Evolutionary conservation across 2,113 vertebrate genomes (phyloP).

Genomic region (Datnioides undecimradiatus): DNA sequence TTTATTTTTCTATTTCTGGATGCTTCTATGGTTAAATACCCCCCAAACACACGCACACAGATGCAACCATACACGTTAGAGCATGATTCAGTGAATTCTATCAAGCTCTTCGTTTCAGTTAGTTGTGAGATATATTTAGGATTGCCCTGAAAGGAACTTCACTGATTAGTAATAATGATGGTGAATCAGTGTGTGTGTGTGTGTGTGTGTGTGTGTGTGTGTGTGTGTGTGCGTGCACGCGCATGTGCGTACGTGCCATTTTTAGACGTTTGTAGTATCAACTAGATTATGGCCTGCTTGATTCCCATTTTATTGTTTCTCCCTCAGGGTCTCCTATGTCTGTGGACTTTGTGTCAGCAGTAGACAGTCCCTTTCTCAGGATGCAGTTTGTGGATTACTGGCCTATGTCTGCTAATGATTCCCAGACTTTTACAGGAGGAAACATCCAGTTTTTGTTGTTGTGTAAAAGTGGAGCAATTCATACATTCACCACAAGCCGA

Average conservation of each 20-base stretch:
- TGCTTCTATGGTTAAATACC: background rate
- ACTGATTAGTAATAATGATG: slow-evolving; percentile 20
- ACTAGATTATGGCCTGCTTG: background rate
- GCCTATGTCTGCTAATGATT: slow-evolving; percentile 32
- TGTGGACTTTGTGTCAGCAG: slow-evolving; percentile 78
- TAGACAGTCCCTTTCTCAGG: slow-evolving; percentile 76
- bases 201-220: background rate
- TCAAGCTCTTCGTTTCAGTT: background rate
- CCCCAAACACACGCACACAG: background rate
- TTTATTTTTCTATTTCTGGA: background rate
- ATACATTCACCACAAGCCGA: slow-evolving; percentile 75
- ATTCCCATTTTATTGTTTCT: slow-evolving; percentile 11
- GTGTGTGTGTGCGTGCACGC: background rate
- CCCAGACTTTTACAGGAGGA: slow-evolving; percentile 14
- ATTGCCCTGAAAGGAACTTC: slow-evolving; percentile 21
- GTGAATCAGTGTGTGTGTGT: background rate
- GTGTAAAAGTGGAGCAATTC: slow-evolving; percentile 83
- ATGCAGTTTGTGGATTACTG: slow-evolving; percentile 83
- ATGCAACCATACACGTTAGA: background rate
- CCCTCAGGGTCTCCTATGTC: slow-evolving; percentile 84
- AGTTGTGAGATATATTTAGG: slow-evolving; percentile 25
- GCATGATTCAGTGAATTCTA: background rate
- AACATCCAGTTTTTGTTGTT: slow-evolving; percentile 81
- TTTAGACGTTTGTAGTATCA: background rate
- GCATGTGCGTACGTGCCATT: too few relatives aligned